Evolutionary conservation across 2,888 invertebrate genomes (phyloP).

Genomic region (Xestoiulus laeticollis): DNA sequence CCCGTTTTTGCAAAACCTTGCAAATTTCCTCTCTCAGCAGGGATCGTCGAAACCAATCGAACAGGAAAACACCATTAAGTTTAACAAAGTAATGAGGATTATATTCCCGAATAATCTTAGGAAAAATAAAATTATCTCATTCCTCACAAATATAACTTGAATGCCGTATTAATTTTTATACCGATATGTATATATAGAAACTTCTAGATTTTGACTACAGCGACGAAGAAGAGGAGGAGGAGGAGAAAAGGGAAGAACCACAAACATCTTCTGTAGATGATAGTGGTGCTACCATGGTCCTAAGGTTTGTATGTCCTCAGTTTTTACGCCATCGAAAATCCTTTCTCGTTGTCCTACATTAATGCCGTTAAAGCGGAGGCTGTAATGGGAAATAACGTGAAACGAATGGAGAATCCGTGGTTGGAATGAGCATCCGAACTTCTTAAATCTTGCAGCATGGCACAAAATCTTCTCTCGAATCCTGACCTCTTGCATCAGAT

Average conservation of each 20-base stretch:
- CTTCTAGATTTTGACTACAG: conserved; percentile 89
- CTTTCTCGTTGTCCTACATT: conserved; percentile 20
- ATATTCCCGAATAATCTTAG: conserved; percentile 33
- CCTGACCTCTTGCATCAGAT: conserved; percentile 89
- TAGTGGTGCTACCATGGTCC: conserved; percentile 56
- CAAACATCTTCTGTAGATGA: conserved; percentile 46
- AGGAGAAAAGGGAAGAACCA: conserved; percentile 64
- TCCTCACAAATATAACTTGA: neutral
- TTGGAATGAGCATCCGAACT: neutral
- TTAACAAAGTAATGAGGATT: conserved; percentile 57
- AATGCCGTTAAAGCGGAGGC: neutral
- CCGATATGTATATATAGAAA: conserved; percentile 67
- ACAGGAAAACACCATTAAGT: conserved; percentile 58
- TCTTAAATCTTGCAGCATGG: conserved; percentile 56
- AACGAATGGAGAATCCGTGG: neutral
- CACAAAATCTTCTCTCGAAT: conserved; percentile 76
- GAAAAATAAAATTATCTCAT: conserved; percentile 38
- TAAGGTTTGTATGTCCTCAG: conserved; percentile 55
- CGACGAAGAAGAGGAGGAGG: conserved; percentile 84
- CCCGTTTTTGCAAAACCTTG: conserved; percentile 68
- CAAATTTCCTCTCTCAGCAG: conserved; percentile 53
- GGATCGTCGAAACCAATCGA: conserved; percentile 50
- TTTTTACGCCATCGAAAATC: neutral
- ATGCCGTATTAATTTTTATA: conserved; percentile 46
- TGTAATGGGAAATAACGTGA: neutral